phyloP scores from a whole-genome alignment of 2,113 vertebrate genomes.

The Rhegmatorhina hoffmannsi region DNA sequence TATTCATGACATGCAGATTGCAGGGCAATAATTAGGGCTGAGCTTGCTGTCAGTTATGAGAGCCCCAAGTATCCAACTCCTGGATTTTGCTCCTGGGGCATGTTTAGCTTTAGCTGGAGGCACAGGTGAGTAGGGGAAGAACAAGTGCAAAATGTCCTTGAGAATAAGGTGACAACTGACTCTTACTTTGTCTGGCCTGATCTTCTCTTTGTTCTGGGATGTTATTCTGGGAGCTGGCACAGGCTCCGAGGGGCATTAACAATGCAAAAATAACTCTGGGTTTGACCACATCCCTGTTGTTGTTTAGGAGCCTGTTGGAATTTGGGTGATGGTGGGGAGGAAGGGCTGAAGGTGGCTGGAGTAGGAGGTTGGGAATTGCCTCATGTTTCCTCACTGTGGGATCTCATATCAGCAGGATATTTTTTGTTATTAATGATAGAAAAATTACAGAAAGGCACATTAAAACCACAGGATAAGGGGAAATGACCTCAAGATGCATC shows the following conservation, averaged over 20 bases:
- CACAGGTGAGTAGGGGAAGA: not conserved
- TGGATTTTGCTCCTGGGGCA: not conserved
- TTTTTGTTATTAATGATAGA: not conserved
- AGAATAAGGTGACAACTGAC: not conserved
- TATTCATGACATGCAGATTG: constrained; percentile 42
- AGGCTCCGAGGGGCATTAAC: not conserved
- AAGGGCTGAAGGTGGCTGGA: not conserved
- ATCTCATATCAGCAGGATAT: not conserved
- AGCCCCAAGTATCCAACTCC: constrained; percentile 3
- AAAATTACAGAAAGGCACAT: not conserved
- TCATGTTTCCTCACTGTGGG: not conserved
- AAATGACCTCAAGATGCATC: not conserved
- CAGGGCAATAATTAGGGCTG: constrained; percentile 37
- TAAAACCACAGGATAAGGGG: not conserved
- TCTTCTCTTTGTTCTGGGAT: not conserved
- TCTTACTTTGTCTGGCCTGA: not conserved
- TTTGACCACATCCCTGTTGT: not conserved
- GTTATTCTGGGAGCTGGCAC: not conserved
- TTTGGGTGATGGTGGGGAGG: not conserved
- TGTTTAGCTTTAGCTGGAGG: constrained; percentile 11
- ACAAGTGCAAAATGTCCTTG: not conserved
- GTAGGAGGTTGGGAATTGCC: not conserved
- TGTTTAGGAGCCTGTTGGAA: not conserved
- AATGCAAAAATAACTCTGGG: not conserved
- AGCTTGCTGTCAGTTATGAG: not conserved